Conservation (phyloP, 2,797 vertebrate genomes). For the Scarus forsteni region DNA sequence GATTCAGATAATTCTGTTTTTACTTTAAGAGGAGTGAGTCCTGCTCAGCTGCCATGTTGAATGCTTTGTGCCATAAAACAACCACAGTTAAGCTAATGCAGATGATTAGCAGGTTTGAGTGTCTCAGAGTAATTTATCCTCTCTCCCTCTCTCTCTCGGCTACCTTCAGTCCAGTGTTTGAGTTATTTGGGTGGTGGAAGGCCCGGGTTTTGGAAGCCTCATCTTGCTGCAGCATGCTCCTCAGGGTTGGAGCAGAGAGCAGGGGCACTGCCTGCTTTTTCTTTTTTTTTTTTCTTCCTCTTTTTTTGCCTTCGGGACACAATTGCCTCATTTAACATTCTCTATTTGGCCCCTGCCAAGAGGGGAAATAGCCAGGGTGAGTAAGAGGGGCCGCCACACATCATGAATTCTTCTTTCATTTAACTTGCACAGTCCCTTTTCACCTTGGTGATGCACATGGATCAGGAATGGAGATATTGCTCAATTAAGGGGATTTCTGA, state of each 20-base stretch:
- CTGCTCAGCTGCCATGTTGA: not conserved
- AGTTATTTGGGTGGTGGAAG: conserved; percentile 56
- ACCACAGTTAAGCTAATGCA: conserved; percentile 24
- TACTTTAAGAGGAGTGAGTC: not conserved
- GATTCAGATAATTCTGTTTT: not conserved
- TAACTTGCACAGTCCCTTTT: conserved; percentile 82
- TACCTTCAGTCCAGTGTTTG: conserved; percentile 44
- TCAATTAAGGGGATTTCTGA: conserved; percentile 83
- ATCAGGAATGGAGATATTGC: conserved; percentile 79
- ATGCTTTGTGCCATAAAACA: not conserved
- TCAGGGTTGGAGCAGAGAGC: conserved; percentile 78
- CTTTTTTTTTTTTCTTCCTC: conserved; percentile 50
- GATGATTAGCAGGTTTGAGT: conserved; percentile 16
- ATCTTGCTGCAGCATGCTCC: conserved; percentile 75
- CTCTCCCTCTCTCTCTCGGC: conserved; percentile 20
- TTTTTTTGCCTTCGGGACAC: conserved; percentile 83
- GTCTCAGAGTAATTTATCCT: conserved; percentile 26
- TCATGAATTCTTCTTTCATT: conserved; percentile 87
- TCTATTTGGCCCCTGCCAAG: conserved; percentile 86
- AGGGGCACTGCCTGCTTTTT: conserved; percentile 63
- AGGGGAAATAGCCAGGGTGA: conserved; percentile 83
- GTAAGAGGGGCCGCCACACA: conserved; percentile 80
- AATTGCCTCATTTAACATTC: conserved; percentile 89
- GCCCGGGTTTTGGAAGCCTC: conserved; percentile 69
- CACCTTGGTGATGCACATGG: conserved; percentile 82